Percentiles rank a stretch among this genome's conserved stretches.
Evolutionary conservation across 1,140 invertebrate species (phyloP).

Genomic region (Trichonephila inaurata): DNA sequence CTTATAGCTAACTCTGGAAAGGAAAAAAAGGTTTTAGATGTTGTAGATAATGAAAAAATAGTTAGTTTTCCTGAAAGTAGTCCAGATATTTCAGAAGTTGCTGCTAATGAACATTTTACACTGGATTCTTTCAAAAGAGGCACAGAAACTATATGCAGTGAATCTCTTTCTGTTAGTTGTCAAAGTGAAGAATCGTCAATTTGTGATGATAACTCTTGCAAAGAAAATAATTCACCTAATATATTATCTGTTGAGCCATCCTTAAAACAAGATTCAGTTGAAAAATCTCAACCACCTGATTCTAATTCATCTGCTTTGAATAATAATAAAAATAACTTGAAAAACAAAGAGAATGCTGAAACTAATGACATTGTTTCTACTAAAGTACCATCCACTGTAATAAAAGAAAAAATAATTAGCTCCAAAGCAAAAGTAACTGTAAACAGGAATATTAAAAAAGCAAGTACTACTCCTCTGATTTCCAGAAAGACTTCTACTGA

Average conservation of each 20-base stretch:
- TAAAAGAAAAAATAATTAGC: background rate
- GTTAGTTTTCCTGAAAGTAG: background rate
- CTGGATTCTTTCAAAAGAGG: background rate
- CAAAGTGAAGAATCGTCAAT: background rate
- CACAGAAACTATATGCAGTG: background rate
- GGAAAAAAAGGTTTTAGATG: background rate
- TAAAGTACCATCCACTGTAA: background rate
- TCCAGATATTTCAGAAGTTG: background rate
- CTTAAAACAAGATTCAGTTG: background rate
- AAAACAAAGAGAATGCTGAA: background rate
- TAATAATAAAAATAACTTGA: background rate
- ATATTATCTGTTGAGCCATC: background rate
- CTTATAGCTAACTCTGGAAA: background rate
- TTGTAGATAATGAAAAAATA: no score
- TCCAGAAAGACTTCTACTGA: background rate
- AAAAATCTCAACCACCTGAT: background rate
- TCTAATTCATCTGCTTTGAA: background rate
- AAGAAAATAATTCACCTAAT: constrained; percentile 2
- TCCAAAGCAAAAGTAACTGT: background rate
- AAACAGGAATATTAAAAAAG: background rate
- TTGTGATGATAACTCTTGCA: constrained; percentile 7
- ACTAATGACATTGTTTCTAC: background rate
- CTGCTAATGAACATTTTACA: background rate
- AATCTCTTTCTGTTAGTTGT: background rate
- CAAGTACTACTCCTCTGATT: background rate